Evolutionary conservation across 2,888 invertebrate genomes (phyloP).

Genomic region (Osmoderma eremita): DNA sequence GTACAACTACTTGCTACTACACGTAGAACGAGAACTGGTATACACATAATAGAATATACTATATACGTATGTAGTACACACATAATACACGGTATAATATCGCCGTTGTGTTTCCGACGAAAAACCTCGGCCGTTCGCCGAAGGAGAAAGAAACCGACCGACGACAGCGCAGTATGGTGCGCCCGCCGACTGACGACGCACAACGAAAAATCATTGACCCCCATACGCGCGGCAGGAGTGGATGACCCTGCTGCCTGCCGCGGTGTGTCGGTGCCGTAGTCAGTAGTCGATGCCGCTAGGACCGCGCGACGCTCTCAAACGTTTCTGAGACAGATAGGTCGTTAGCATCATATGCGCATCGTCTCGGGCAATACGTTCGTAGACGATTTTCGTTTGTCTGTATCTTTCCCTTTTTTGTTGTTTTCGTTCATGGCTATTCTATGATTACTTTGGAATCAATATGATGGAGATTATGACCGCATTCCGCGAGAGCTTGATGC

Average conservation of each 20-base stretch:
- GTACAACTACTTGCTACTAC: too few relatives aligned
- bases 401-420: too few relatives aligned
- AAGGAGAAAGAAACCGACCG: too few relatives aligned
- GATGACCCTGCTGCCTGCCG: slow-evolving; percentile 20
- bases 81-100: too few relatives aligned
- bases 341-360: slow-evolving; percentile 4
- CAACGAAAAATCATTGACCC: slow-evolving; percentile 26
- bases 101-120: background rate
- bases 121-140: background rate
- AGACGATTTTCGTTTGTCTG: background rate
- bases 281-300: too few relatives aligned
- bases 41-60: too few relatives aligned
- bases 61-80: too few relatives aligned
- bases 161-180: background rate
- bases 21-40: too few relatives aligned
- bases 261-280: background rate
- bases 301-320: slow-evolving; percentile 2
- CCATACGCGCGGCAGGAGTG: slow-evolving; percentile 11
- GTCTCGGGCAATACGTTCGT: background rate
- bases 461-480: too few relatives aligned
- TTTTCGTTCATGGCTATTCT: too few relatives aligned
- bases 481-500: too few relatives aligned
- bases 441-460: too few relatives aligned
- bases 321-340: slow-evolving; percentile 20
- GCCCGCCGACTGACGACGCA: background rate